Evolutionary conservation across 1,140 invertebrate genomes (phyloP).

Genomic region (Brachystomella parvula): DNA sequence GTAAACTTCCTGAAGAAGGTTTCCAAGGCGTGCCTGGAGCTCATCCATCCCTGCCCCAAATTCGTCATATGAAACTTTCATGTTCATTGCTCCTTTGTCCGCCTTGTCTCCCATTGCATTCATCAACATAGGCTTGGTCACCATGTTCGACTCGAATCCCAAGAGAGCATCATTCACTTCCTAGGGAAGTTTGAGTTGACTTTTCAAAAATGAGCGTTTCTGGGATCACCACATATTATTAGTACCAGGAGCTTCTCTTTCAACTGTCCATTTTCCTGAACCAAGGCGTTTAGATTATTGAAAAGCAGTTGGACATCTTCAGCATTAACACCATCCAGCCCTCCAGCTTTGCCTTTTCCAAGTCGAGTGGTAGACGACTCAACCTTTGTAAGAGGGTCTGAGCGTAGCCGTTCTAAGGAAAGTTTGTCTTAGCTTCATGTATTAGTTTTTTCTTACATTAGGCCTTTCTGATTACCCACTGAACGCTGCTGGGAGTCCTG

Average conservation of each 20-base stretch:
- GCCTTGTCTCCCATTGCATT: conserved; percentile 62
- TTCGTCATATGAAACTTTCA: conserved; percentile 62
- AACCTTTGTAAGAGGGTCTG: too few species aligned
- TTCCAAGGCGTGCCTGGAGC: conserved; percentile 53
- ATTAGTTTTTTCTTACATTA: too few species aligned
- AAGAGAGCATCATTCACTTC: conserved; percentile 16
- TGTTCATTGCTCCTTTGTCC: conserved; percentile 54
- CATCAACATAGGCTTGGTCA: conserved; percentile 56
- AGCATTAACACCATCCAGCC: neutral
- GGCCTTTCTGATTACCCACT: too few species aligned
- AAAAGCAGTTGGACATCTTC: conserved; percentile 28
- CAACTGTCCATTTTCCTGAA: conserved; percentile 7
- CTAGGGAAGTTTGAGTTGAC: neutral
- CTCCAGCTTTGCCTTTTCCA: too few species aligned
- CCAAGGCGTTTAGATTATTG: conserved; percentile 27
- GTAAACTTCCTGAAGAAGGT: conserved; percentile 54
- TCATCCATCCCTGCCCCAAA: conserved; percentile 58
- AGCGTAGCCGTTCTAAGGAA: too few species aligned
- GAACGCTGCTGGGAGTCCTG: too few species aligned
- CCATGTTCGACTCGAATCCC: conserved; percentile 46
- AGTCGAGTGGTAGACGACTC: too few species aligned
- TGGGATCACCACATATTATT: neutral
- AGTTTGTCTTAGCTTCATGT: too few species aligned
- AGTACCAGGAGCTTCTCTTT: conserved; percentile 26
- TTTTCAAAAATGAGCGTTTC: neutral